Conservation (phyloP, 2,113 vertebrate genomes). For the Hippocampus barbouri region DNA sequence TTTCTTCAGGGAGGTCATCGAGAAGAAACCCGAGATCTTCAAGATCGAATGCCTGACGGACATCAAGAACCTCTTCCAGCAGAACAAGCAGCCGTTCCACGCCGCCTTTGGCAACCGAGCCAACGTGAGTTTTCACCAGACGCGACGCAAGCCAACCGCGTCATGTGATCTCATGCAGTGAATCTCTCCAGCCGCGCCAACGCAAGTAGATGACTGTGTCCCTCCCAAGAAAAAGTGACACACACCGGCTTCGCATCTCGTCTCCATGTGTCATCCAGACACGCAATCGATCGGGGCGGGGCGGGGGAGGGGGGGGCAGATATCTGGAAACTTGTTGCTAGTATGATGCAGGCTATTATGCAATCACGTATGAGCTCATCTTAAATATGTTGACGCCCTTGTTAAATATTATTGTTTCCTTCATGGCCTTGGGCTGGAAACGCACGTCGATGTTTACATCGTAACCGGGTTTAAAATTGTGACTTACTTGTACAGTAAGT, state of each 20-base stretch:
- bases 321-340: conserved; percentile 38
- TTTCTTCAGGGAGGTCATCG: conserved; percentile 90
- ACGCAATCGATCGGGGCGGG: not conserved
- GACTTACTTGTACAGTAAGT: too few species aligned
- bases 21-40: conserved; percentile 99
- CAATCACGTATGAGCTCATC: conserved; percentile 17
- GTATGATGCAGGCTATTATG: conserved; percentile 22
- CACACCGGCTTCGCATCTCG: conserved; percentile 16
- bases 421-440: too few species aligned
- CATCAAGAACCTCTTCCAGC: conserved; percentile 93
- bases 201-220: conserved; percentile 37
- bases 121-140: conserved; percentile 74
- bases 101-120: conserved; percentile 95
- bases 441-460: too few species aligned
- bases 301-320: conserved; percentile 3
- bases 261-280: conserved; percentile 24
- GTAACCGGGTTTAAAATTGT: too few species aligned
- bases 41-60: conserved; percentile 98
- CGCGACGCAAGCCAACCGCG: conserved; percentile 41
- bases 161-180: conserved; percentile 49
- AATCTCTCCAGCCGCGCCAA: conserved; percentile 62
- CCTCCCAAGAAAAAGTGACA: conserved; percentile 25
- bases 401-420: too few species aligned
- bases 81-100: conserved; percentile 90
- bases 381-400: not conserved